Evolutionary conservation across 2,113 vertebrate species (phyloP).

Genomic region (Cheilinus undulatus): DNA sequence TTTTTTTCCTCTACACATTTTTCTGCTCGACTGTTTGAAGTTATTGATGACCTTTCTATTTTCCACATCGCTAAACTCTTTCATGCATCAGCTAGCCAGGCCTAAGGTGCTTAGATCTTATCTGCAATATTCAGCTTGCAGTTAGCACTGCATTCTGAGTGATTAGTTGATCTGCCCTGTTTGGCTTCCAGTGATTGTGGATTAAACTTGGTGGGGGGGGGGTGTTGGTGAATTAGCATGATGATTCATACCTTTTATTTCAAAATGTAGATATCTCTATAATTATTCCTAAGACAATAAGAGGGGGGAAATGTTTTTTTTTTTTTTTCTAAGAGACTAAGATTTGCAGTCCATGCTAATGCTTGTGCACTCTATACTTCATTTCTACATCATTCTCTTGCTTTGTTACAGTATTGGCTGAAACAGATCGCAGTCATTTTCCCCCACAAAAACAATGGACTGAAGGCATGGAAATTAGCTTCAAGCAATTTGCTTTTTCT

Average conservation of each 20-base stretch:
- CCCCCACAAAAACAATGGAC: constrained; percentile 17
- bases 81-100: constrained; percentile 78
- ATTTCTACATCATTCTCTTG: constrained; percentile 16
- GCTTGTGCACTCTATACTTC: constrained; percentile 8
- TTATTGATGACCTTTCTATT: constrained; percentile 89
- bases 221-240: constrained; percentile 63
- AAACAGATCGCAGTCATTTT: constrained; percentile 35
- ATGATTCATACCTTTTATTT: constrained; percentile 51
- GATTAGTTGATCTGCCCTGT: constrained; percentile 69
- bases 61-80: constrained; percentile 83
- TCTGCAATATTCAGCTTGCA: constrained; percentile 79
- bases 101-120: constrained; percentile 77
- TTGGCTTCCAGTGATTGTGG: constrained; percentile 57
- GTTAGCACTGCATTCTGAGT: constrained; percentile 70
- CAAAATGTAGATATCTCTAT: constrained; percentile 46
- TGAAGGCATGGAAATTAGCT: constrained; percentile 50
- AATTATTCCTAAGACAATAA: constrained; percentile 16
- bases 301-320: too few relatives aligned
- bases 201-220: constrained; percentile 32
- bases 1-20: constrained; percentile 80
- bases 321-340: too few relatives aligned
- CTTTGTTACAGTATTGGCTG: constrained; percentile 20
- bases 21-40: constrained; percentile 86
- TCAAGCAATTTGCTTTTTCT: constrained; percentile 51
- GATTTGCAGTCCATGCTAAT: too few relatives aligned